These are phyloP conservation scores for Axea sp. DNA, from an alignment of 2,888 invertebrate genomes.

Conservation along the genomic window DNA sequence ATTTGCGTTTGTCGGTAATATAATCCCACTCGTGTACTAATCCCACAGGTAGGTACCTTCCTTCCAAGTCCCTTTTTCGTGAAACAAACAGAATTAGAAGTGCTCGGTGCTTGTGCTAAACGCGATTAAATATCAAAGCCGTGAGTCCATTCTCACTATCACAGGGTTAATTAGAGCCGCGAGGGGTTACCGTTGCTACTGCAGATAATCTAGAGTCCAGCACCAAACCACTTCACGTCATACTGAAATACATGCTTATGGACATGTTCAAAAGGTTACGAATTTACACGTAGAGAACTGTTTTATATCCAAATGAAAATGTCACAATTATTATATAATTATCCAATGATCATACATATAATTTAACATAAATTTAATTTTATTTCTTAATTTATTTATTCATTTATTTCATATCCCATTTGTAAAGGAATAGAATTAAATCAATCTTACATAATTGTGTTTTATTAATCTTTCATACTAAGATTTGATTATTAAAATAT, in stretches of 20 bases:
- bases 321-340: too few relatives aligned
- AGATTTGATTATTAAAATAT: too few relatives aligned
- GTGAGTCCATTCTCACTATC: conserved; percentile 62
- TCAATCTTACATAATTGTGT: too few relatives aligned
- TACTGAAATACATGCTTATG: conserved; percentile 38
- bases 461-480: too few relatives aligned
- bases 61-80: conserved; percentile 67
- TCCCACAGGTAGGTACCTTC: conserved; percentile 43
- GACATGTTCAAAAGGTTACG: conserved; percentile 26
- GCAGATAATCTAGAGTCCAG: conserved; percentile 63
- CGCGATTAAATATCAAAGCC: conserved; percentile 78
- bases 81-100: conserved; percentile 76
- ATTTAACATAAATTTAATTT: too few relatives aligned
- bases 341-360: too few relatives aligned
- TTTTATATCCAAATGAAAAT: too few relatives aligned
- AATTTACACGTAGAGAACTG: too few relatives aligned
- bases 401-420: too few relatives aligned
- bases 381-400: too few relatives aligned
- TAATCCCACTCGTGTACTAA: conserved; percentile 46
- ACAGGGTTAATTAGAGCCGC: conserved; percentile 68
- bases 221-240: conserved; percentile 43
- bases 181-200: conserved; percentile 56
- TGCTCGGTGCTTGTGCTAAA: conserved; percentile 70
- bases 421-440: too few relatives aligned
- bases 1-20: conserved; percentile 41